Evolutionary conservation across 2,113 vertebrate genomes (phyloP).

Genomic region (Notothenia rossii): DNA sequence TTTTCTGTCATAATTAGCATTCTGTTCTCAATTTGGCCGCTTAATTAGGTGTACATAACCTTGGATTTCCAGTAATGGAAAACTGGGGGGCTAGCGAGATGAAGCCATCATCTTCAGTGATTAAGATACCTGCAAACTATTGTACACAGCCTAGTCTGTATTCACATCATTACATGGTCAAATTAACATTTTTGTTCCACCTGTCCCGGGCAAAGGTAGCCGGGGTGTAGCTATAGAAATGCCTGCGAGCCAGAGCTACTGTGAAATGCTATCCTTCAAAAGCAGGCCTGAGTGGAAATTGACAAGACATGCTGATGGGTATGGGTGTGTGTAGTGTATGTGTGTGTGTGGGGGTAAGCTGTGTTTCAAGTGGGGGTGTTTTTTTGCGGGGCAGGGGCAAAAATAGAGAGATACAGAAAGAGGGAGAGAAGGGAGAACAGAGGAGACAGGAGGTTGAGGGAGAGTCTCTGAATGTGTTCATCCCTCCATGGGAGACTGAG

Average conservation of each 20-base stretch:
- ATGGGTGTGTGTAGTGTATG: slow-evolving; percentile 18
- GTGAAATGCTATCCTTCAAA: slow-evolving; percentile 72
- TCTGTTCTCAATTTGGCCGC: slow-evolving; percentile 88
- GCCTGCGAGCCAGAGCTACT: slow-evolving; percentile 64
- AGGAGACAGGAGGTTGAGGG: slow-evolving; percentile 20
- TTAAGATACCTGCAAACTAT: slow-evolving; percentile 83
- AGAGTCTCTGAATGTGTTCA: slow-evolving; percentile 59
- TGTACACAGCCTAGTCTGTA: slow-evolving; percentile 80
- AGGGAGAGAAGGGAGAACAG: slow-evolving; percentile 6
- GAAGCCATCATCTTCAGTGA: slow-evolving; percentile 86
- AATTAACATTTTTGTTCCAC: slow-evolving; percentile 85
- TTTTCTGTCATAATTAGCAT: slow-evolving; percentile 88
- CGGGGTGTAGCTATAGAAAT: slow-evolving; percentile 68
- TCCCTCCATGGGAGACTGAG: slow-evolving; percentile 71
- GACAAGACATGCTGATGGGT: slow-evolving; percentile 63
- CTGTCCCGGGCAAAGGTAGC: slow-evolving; percentile 73
- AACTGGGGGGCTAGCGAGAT: slow-evolving; percentile 86
- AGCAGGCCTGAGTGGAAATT: slow-evolving; percentile 62
- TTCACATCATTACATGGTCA: slow-evolving; percentile 83
- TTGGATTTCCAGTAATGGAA: slow-evolving; percentile 89
- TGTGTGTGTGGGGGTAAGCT: not conserved
- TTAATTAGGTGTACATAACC: slow-evolving; percentile 91
- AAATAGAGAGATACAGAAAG: slow-evolving; percentile 48
- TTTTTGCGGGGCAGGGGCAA: slow-evolving; percentile 18
- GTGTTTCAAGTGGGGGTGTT: slow-evolving; percentile 25